Evolutionary conservation across 2,888 invertebrate genomes (phyloP).

Genomic region (Oscheius sp.): DNA sequence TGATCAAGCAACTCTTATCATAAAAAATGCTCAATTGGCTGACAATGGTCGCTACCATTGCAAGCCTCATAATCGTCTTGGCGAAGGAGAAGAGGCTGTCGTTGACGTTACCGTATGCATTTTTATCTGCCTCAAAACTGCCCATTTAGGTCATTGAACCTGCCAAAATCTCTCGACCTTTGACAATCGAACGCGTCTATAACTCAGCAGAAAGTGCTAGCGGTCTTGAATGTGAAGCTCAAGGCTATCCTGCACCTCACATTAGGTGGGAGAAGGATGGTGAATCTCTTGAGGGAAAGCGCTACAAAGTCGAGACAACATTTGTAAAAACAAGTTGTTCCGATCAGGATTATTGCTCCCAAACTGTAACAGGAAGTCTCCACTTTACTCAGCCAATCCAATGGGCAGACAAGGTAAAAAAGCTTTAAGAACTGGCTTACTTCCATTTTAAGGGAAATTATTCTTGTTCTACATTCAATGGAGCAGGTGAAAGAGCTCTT

Average conservation of each 20-base stretch:
- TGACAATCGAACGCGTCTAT: conserved; percentile 54
- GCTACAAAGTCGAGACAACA: conserved; percentile 28
- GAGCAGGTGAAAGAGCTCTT: conserved; percentile 73
- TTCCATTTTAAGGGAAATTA: conserved; percentile 80
- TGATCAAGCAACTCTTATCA: conserved; percentile 34
- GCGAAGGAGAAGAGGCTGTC: conserved; percentile 79
- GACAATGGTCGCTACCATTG: conserved; percentile 90
- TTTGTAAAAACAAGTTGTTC: conserved; percentile 45
- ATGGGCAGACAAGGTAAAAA: conserved; percentile 79
- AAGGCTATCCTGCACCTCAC: conserved; percentile 62
- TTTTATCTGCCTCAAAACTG: neutral
- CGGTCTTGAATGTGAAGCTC: conserved; percentile 63
- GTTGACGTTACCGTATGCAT: conserved; percentile 79
- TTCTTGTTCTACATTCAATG: conserved; percentile 88
- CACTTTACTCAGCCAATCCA: conserved; percentile 75
- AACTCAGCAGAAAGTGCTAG: conserved; percentile 48
- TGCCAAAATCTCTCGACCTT: conserved; percentile 56
- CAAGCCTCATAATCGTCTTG: conserved; percentile 85
- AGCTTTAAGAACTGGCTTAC: neutral
- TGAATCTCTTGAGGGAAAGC: conserved; percentile 34
- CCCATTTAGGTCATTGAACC: conserved; percentile 57
- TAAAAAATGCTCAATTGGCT: conserved; percentile 81
- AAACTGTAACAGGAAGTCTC: conserved; percentile 49
- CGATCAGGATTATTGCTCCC: conserved; percentile 49
- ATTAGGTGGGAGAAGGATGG: conserved; percentile 65